Base-by-base conservation (phyloP, 2,888 invertebrate genomes). In the Erebia aethiops region DNA sequence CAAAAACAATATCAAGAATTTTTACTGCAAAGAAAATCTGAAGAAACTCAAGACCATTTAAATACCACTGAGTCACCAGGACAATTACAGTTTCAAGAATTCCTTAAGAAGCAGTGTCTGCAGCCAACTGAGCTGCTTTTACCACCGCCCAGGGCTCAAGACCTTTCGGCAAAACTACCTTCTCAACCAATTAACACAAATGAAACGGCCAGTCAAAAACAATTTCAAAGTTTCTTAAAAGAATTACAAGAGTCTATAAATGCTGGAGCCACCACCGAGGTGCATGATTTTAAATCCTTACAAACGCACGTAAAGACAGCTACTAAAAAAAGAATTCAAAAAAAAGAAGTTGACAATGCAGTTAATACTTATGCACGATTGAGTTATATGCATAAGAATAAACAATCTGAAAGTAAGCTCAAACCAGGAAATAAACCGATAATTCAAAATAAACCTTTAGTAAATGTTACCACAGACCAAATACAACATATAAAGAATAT, bases 311-410 rank as follows among this genome's bases (percentile, higher is more conserved):
- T 46, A 2, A 84, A 77, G 80, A 74, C 54, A 80, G 16, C 67
- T 78, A 54, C 80, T 82, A 57, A 75, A 76, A 71, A 75, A 67
- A 26, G 70, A 80, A 84, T 78, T 54, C 83, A 77, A 57, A 78
- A 80, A 64, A 90, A 87, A 78, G 89, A 87, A 77, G 80, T 79
- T 10, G 90, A 90, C 49, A 82, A 82, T 68, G 87, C 85, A 41
- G 87, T 87, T 2, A 88, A 91, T 69, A 93, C 93, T 2, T 93
- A 92, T 77, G 82, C 92, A 14, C 87, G 93, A 43, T 86, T 88
- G 63, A 91, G 86, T 75, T 93, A 92, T 75, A 84, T 90, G 84
- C 90, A 91, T 76, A 92, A 88, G 79, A 90, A 83, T 73, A 88
- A 89, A 78, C 88, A 88, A 77, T 80, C 72, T 43, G 88, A 89